Base-by-base conservation (phyloP, 2,113 vertebrate genomes). In the Mobula birostris region DNA sequence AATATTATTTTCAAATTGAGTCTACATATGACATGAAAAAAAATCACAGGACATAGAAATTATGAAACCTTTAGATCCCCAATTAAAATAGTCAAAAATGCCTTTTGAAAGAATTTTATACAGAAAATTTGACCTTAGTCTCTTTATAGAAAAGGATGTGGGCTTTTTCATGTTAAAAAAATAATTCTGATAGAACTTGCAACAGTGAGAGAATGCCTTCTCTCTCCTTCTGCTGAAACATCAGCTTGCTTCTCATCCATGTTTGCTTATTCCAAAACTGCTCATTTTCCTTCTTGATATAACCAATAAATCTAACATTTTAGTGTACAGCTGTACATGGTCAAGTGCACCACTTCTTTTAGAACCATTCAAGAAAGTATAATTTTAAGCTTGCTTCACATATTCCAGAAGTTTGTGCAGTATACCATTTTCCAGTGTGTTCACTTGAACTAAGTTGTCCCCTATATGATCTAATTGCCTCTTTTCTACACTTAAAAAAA, bases 41-140 rank as follows among this genome's bases (percentile, higher is more conserved):
- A 74, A 74, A 56, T 74, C 61, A 88, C 58, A 70, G 11, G 19
- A 15, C 40, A 1, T 29, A 48, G 12, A 56, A 76, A 93, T 74
- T 74, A 93, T 48, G 70, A 76, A 93, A 93, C 68, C 36, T 40
- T 93, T 93, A 76, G 40, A 93, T 93, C 27, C 36, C 36, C 21
- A 72, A 93, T 76, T 40, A 2, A 76, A 93, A 93, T 93, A 63
- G 70, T 24, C 66, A 91, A 70, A 88, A 91, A 36, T 8, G 17
- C 66, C n/a, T 6, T 66, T 70, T 66, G 32, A 91, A 40, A 70
- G n/a, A 48, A 29, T 70, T 91, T 90, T 19, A 74, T 93, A 48
- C 19, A 72, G 63, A 74, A 74, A 72, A 40, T 11, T 72, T 48
- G 32, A 48, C 15, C 48, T 74, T 24, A 40, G 68, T 21, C 21